Evolutionary conservation across 2,797 vertebrate species (phyloP).

Genomic region (Pangasius sanitwongsei): DNA sequence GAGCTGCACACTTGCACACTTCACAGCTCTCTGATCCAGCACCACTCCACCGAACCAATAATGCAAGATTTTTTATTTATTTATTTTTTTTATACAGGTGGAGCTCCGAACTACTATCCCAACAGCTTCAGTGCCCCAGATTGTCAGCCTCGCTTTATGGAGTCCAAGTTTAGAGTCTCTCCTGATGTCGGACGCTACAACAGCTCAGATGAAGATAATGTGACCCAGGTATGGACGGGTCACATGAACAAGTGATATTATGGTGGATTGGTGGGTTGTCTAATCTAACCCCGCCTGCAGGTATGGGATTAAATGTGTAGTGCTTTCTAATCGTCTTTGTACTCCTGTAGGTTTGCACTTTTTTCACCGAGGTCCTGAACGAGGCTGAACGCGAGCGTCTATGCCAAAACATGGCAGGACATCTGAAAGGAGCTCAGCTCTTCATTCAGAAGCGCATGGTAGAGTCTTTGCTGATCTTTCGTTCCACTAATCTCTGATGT

Average conservation of each 20-base stretch:
- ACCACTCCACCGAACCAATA: not conserved
- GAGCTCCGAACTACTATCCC: constrained; percentile 94
- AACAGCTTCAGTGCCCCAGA: constrained; percentile 93
- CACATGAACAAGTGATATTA: not conserved
- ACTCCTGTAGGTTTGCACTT: constrained; percentile 79
- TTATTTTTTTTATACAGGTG: constrained; percentile 73
- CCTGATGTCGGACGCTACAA: constrained; percentile 85
- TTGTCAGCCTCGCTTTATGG: constrained; percentile 66
- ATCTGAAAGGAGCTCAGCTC: constrained; percentile 85
- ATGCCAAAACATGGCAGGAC: constrained; percentile 84
- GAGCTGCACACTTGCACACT: no score
- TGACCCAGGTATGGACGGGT: constrained; percentile 81
- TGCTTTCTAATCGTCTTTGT: not conserved
- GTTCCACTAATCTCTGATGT: not conserved
- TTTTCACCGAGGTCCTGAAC: constrained; percentile 85
- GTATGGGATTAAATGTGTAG: not conserved
- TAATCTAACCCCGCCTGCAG: not conserved
- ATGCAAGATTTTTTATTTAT: not conserved
- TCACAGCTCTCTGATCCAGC: not conserved
- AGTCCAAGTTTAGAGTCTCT: constrained; percentile 69
- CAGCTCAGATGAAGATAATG: constrained; percentile 84
- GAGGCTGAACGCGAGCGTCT: constrained; percentile 84
- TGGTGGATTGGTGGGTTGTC: not conserved
- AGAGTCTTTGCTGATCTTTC: not conserved
- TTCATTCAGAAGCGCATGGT: constrained; percentile 94